Evolutionary conservation across 2,888 invertebrate species (phyloP).

Genomic region (Lepidonotus clava): DNA sequence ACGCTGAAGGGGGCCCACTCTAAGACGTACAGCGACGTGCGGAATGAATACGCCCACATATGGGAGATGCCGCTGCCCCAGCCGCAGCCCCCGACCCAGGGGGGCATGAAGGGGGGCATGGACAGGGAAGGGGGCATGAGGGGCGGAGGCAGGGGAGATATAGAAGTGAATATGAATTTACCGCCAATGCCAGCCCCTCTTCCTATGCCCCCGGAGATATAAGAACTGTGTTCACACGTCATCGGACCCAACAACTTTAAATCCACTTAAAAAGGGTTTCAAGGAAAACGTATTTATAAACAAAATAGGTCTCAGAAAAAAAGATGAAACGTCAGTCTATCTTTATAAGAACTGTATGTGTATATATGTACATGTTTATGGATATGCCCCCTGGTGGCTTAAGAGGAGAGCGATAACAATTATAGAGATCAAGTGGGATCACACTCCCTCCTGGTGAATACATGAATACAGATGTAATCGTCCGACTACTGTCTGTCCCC

Average conservation of each 20-base stretch:
- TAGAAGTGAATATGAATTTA: neutral
- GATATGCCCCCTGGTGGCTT: neutral
- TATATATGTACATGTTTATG: neutral
- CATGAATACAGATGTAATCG: neutral
- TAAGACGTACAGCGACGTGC: slow-evolving; percentile 50
- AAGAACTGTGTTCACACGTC: no score
- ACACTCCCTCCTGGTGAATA: neutral
- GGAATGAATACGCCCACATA: slow-evolving; percentile 53
- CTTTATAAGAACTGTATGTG: no score
- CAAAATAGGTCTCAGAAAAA: no score
- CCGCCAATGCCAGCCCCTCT: slow-evolving; percentile 27
- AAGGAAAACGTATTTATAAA: no score
- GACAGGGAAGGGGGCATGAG: neutral
- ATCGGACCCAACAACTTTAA: no score
- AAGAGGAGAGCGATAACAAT: slow-evolving; percentile 30
- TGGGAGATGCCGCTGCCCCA: slow-evolving; percentile 55
- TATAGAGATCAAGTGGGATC: slow-evolving; percentile 44
- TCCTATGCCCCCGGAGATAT: slow-evolving; percentile 36
- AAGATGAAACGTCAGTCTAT: no score
- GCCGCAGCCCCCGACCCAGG: slow-evolving; percentile 10
- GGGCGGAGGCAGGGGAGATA: no score
- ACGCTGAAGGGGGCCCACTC: slow-evolving; percentile 4
- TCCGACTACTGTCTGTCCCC: neutral
- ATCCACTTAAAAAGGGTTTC: no score
- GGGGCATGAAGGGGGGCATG: no score